Base-by-base conservation (phyloP, 2,113 vertebrate species). In the Carassius gibelio region DNA sequence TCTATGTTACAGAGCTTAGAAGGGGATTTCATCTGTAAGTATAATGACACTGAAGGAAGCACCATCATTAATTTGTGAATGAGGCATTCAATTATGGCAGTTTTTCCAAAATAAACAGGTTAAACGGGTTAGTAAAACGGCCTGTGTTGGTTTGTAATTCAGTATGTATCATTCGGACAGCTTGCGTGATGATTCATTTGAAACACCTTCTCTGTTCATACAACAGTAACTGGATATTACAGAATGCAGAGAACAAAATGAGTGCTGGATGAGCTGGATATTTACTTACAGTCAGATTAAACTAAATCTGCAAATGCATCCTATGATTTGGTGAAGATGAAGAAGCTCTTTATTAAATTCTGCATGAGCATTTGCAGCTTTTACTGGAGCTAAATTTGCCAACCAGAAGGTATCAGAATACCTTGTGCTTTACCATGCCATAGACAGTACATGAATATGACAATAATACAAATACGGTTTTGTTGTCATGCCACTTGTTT, bases 11-110 rank as follows among this genome's bases (percentile, higher is more conserved):
- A 11, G 26, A 75, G 36, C 69, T 14, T 42, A 26, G 89, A 36
- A 80, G 85, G 88, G 86, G 45, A 89, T 89, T 92, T 82, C 71
- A 86, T 92, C 88, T 89, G 59, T 66, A 83, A 86, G 17, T 80
- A 72, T 93, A 88, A 89, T 89, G 90, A 85, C 88, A 86, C 88
- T 88, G 87, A 88, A 76, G 57, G 75, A 89, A 84, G 85, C 83
- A 87, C 89, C 78, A 81, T 90, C 79, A 26, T 26, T 30, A 30
- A 69, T 69, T 69, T 69, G 66, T 69, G 6, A 69, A 19, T 36
- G 15, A 19, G 17, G 14, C 66, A 69, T 10, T 64, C 26, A 68
- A 15, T 72, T 71, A 19, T 42, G 68, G 14, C 3, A 19, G 5
- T 8, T 23, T 50, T 1, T 75, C n/a, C 11, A 26, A 11, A 75